Conservation (phyloP, 2,888 invertebrate species). For the Megamerina dolium region DNA sequence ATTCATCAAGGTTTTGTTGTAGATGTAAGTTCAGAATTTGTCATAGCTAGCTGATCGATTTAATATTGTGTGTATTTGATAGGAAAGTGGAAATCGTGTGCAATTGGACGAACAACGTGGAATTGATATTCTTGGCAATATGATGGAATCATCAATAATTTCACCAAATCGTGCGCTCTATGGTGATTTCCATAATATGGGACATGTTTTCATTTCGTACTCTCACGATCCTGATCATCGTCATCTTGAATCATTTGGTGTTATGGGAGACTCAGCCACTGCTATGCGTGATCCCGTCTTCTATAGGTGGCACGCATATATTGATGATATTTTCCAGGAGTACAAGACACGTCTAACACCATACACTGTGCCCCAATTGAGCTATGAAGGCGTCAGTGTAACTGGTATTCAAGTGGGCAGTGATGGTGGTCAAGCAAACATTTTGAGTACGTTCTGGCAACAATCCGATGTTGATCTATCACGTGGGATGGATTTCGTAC, state of each 20-base stretch:
- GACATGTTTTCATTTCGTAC: slow-evolving; percentile 71
- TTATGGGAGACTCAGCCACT: slow-evolving; percentile 78
- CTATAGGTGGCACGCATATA: slow-evolving; percentile 77
- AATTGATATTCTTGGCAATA: slow-evolving; percentile 72
- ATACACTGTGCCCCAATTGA: slow-evolving; percentile 51
- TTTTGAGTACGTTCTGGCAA: slow-evolving; percentile 69
- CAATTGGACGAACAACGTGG: slow-evolving; percentile 62
- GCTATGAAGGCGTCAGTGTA: slow-evolving; percentile 55
- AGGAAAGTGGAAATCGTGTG: slow-evolving; percentile 57
- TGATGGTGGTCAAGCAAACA: slow-evolving; percentile 53
- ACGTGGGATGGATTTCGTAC: slow-evolving; percentile 76
- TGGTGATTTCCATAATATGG: slow-evolving; percentile 77
- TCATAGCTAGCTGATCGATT: background rate
- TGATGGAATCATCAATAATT: slow-evolving; percentile 68
- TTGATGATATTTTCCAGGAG: slow-evolving; percentile 71
- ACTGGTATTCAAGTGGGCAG: slow-evolving; percentile 54
- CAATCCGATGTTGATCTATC: slow-evolving; percentile 71
- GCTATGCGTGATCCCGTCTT: slow-evolving; percentile 84
- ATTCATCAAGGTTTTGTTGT: slow-evolving; percentile 60
- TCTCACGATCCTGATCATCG: slow-evolving; percentile 73
- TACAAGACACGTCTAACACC: slow-evolving; percentile 65
- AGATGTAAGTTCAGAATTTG: slow-evolving; percentile 48
- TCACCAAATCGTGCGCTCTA: slow-evolving; percentile 66
- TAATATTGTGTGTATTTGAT: slow-evolving; percentile 3
- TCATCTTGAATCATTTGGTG: slow-evolving; percentile 67